phyloP scores from a whole-genome alignment of 2,797 vertebrate species.

The Eulemur albifrons region DNA sequence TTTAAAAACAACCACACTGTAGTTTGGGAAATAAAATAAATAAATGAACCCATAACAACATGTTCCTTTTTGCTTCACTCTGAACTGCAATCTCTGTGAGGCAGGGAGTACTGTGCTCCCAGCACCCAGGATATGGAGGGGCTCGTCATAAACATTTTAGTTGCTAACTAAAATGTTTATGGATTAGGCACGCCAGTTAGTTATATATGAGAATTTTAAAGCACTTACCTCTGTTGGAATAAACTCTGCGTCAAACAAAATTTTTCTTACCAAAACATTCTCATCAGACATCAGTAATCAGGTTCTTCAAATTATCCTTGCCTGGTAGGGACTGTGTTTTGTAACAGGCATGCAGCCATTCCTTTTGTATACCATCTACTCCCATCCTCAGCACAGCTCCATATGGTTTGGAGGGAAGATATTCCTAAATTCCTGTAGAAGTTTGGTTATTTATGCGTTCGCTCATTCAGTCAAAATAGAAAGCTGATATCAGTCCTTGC shows the following conservation, averaged over 20 bases:
- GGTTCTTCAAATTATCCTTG: not conserved
- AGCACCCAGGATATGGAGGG: not conserved
- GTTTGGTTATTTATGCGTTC: not conserved
- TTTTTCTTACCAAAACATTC: not conserved
- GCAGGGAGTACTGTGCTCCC: not conserved
- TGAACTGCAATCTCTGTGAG: not conserved
- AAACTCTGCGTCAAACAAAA: not conserved
- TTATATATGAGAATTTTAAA: not conserved
- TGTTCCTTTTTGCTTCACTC: not conserved
- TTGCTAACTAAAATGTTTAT: not conserved
- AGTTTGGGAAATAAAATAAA: not conserved
- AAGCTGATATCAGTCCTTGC: not conserved
- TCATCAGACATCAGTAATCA: not conserved
- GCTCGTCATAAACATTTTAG: not conserved
- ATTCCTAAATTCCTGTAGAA: not conserved
- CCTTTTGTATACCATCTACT: fast-evolving
- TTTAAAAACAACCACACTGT: not conserved
- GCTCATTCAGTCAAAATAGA: not conserved
- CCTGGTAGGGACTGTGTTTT: not conserved
- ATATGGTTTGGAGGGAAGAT: not conserved
- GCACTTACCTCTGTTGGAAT: not conserved
- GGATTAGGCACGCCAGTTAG: not conserved
- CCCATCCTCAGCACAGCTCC: not conserved
- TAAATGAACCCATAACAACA: not conserved
- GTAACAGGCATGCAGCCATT: not conserved